Evolutionary conservation across 2,113 vertebrate genomes (phyloP).

Genomic region (Calyptomena viridis): DNA sequence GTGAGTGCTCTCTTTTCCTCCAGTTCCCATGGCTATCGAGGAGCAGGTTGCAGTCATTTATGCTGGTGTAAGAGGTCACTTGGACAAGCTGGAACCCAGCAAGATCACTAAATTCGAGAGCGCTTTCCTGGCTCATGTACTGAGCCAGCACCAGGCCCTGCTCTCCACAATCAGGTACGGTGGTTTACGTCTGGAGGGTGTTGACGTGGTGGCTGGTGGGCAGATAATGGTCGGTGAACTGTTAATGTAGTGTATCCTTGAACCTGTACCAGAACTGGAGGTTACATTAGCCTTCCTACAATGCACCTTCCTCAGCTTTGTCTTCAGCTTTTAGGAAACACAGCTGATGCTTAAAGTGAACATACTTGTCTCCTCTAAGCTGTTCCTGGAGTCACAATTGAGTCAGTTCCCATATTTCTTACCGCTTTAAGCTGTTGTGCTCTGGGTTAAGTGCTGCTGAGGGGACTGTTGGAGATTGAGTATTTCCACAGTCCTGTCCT

Average conservation of each 20-base stretch:
- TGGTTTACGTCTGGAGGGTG: not conserved
- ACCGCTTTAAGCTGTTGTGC: not conserved
- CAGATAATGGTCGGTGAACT: not conserved
- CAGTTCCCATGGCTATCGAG: conserved; percentile 98
- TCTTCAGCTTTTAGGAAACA: not conserved
- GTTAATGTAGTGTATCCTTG: not conserved
- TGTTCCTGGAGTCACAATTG: not conserved
- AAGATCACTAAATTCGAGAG: conserved; percentile 97
- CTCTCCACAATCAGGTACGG: conserved; percentile 84
- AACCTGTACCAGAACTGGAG: not conserved
- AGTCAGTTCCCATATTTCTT: accelerated
- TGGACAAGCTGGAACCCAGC: conserved; percentile 97
- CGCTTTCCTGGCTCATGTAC: conserved; percentile 89
- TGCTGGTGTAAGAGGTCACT: conserved; percentile 92
- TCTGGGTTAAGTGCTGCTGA: not conserved
- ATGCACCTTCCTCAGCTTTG: not conserved
- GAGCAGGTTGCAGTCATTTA: conserved; percentile 98
- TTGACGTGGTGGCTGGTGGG: not conserved
- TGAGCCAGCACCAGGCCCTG: conserved; percentile 90
- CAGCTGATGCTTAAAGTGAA: not conserved
- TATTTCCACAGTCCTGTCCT: not conserved
- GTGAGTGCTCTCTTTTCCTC: not conserved
- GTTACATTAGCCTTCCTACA: not conserved
- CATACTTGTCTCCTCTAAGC: accelerated
- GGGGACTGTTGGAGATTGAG: not conserved